Base-by-base conservation (phyloP, 2,888 invertebrate species). In the Agrochola macilenta region DNA sequence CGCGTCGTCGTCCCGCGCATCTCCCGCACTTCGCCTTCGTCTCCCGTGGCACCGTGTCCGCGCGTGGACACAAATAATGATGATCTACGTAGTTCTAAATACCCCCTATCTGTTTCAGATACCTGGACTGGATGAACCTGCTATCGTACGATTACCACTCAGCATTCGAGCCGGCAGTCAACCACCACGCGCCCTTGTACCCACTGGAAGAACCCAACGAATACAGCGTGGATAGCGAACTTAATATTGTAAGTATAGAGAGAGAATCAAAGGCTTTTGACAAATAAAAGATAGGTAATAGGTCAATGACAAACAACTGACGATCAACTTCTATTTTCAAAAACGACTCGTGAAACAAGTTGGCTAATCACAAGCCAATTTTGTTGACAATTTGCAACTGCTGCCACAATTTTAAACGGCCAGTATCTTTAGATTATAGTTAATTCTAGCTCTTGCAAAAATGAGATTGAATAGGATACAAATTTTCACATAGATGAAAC, bases 91-190 rank as follows among this genome's bases (percentile, higher is more conserved):
- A 52, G 11, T 73, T 58, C 14, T 73, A 58, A 66, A n/a, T 5
- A 0, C 2, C 0, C 12, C 9, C 2, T 5, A 5, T 71, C 52
- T 60, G 23, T 81, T 78, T 0, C 94, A 98, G 98, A 90, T 98
- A 99, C 93, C 95, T 99, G 88, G 99, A 99, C 95, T 99, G 99
- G 97, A 98, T 99, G 97, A 99, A 99, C 95, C 97, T 99, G 81
- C 95, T 99, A 52, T 98, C 98, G 7, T 99, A 99, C 94, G 99
- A 99, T 94, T 99, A 99, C 93, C 99, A 99, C 94, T 99, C 99
- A 0, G 98, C 99, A 0, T 98, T 98, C 92, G 99, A 99, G 92
- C 98, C 99, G 0, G 98, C 98, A 0, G 99, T 98, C 9, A 99
- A 99, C 95, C 99, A 99, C 93, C 99, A 99, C 95, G 98, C 99